Evolutionary conservation across 2,797 vertebrate genomes (phyloP).

Genomic region (Channallabes apus): DNA sequence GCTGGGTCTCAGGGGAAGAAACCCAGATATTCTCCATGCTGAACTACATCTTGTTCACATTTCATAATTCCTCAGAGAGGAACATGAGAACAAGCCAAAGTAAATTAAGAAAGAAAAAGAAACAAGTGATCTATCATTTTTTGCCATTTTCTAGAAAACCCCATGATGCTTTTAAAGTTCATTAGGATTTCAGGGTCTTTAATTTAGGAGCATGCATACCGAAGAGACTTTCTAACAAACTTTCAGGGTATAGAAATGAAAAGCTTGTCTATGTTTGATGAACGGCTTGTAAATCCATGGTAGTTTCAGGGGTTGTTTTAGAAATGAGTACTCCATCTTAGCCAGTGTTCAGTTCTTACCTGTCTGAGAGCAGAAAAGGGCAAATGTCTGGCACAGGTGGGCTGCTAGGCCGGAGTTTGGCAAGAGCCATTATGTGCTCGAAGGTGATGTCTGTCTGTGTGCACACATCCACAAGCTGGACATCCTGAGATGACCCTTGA

Average conservation of each 20-base stretch:
- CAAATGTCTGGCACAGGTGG: constrained; percentile 96
- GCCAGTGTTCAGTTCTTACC: constrained; percentile 69
- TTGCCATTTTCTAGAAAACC: constrained; percentile 62
- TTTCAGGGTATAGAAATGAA: not conserved
- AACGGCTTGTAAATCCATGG: constrained; percentile 10
- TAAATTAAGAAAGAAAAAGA: constrained; percentile 56
- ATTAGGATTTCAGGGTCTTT: constrained; percentile 16
- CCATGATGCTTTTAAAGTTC: constrained; percentile 48
- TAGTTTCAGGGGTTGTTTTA: not conserved
- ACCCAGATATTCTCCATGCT: constrained; percentile 65
- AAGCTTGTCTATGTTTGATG: constrained; percentile 10
- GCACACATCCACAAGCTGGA: constrained; percentile 87
- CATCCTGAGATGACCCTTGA: constrained; percentile 79
- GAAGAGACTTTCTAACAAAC: constrained; percentile 4
- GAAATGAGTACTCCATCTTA: not conserved
- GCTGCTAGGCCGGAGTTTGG: constrained; percentile 89
- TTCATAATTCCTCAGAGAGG: constrained; percentile 64
- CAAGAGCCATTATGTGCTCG: constrained; percentile 94
- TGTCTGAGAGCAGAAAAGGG: constrained; percentile 95
- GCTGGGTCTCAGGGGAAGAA: constrained; percentile 63
- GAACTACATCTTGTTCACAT: constrained; percentile 61
- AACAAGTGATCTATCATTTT: constrained; percentile 52
- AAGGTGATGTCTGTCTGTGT: constrained; percentile 98
- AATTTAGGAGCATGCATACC: not conserved
- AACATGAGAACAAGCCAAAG: constrained; percentile 57